Base-by-base conservation (phyloP, 2,797 vertebrate species). In the Lepus townsendii region DNA sequence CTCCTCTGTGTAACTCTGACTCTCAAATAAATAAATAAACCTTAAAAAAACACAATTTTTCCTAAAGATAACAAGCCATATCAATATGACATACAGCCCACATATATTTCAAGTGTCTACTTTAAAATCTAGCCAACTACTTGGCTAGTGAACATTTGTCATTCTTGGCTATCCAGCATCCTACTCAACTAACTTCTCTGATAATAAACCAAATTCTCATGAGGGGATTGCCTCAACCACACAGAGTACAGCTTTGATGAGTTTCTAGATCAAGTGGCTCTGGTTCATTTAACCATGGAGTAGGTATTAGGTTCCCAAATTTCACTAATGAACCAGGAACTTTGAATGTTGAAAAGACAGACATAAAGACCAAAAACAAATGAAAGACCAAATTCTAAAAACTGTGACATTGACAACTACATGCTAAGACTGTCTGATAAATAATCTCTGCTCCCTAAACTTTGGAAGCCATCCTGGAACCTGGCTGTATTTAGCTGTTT, bases 181-280 rank as follows among this genome's bases (percentile, higher is more conserved):
- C 52, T 63, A 92, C 5, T 60, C 50, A 73, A 60, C 38, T 96
- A 78, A 9, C 20, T 71, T 94, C 47, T 90, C 87, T 57, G 27
- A 30, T 87, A 83, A 90, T 14, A 77, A 94, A 42, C n/a, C 10
- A 87, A 76, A 42, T 54, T 82, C 14, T 82, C 63, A 11, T 3
- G 26, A 3, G 9, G 52, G 14, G 13, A 57, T 35, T 89, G 50
- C 3, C 5, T 92, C 78, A 57, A 14, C 77, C 2, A 52, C 1
- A 27, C 0, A 10, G 7, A 47, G 14, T 14, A 27, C 26, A 52
- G n/a, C 63, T 63, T 76, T 73, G 32, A 32, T 32, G 13, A 14
- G 11, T 30, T 22, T 66, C 4, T 65, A 8, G n/a, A 60, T 35
- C 26, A 87, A 22, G 57, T 11, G 4, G 22, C 2, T 83, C 54